Evolutionary conservation across 2,888 invertebrate genomes (phyloP).

Genomic region (Meganola albula): DNA sequence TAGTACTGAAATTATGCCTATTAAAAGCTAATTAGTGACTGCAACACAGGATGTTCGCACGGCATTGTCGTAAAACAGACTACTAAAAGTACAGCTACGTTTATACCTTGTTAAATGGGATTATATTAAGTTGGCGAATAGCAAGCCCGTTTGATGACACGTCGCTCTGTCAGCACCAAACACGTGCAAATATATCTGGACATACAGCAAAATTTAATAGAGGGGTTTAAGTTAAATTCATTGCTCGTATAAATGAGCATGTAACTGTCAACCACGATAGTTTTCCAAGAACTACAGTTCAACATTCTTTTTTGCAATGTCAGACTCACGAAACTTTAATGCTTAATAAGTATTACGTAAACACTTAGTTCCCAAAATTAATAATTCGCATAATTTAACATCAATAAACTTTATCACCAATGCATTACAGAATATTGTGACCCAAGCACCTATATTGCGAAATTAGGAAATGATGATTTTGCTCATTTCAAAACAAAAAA

Average conservation of each 20-base stretch:
- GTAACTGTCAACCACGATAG: conserved; percentile 7
- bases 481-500: too few species aligned
- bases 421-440: conserved; percentile 22
- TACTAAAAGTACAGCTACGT: conserved; percentile 27
- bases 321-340: too few species aligned
- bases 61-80: conserved; percentile 33
- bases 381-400: too few species aligned
- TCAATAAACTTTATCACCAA: too few species aligned
- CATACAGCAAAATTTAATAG: conserved; percentile 34
- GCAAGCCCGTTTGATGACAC: conserved; percentile 31
- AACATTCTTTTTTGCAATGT: too few species aligned
- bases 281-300: too few species aligned
- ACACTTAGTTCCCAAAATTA: too few species aligned
- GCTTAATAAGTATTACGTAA: too few species aligned
- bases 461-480: conserved; percentile 37
- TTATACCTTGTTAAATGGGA: conserved; percentile 31
- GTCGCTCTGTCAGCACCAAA: conserved; percentile 31
- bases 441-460: conserved; percentile 24
- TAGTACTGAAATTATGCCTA: conserved; percentile 30
- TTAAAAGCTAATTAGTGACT: conserved; percentile 37
- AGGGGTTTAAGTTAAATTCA: conserved; percentile 25
- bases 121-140: conserved; percentile 30
- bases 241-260: conserved; percentile 21
- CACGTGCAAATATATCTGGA: conserved; percentile 25
- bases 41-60: conserved; percentile 32